Conservation (phyloP, 2,113 vertebrate species). For the Corydoras maculifer region DNA sequence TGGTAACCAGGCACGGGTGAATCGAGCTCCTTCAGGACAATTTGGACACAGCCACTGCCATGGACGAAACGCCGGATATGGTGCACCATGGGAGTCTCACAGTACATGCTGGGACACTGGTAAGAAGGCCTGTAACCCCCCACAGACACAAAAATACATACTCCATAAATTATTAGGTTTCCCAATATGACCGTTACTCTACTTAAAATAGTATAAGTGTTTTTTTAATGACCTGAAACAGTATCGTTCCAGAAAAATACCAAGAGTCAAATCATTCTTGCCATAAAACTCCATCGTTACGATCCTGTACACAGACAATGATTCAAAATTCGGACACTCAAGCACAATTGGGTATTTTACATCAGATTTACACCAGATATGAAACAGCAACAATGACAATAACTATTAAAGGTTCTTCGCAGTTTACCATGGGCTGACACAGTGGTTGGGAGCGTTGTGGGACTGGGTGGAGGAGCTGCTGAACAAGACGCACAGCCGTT, state of each 20-base stretch:
- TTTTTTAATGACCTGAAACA: conserved; percentile 88
- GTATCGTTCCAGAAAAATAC: conserved; percentile 93
- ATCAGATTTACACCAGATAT: not conserved
- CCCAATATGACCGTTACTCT: not conserved
- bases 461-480: conserved; percentile 93
- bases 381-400: no score
- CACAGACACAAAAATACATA: not conserved
- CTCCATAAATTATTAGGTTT: not conserved
- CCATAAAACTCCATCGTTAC: conserved; percentile 99
- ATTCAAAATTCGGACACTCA: not conserved
- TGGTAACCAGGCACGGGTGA: conserved; percentile 96
- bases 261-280: conserved; percentile 94
- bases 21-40: conserved; percentile 93
- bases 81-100: conserved; percentile 97
- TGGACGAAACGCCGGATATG: conserved; percentile 95
- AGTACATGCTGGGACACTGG: conserved; percentile 94
- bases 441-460: conserved; percentile 92
- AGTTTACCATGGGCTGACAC: conserved; percentile 92
- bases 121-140: conserved; percentile 78
- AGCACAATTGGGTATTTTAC: not conserved
- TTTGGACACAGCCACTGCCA: conserved; percentile 94
- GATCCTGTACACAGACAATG: conserved; percentile 69
- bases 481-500: conserved; percentile 94
- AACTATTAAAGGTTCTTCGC: no score
- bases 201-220: not conserved